These are phyloP conservation scores for Tenebrio molitor DNA, from an alignment of 1,140 invertebrate species.

Conservation along the genomic window DNA sequence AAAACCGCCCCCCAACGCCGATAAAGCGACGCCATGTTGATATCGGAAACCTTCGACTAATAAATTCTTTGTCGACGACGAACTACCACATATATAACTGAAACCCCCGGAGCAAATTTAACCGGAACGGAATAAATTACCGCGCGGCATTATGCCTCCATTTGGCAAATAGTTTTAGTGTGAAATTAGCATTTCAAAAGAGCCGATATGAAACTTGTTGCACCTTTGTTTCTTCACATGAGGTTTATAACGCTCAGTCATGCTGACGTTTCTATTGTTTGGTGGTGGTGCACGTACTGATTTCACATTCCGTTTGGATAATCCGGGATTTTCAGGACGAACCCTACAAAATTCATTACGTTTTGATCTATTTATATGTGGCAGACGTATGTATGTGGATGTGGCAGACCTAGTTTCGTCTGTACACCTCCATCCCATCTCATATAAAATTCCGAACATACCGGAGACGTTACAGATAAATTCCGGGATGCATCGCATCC, in stretches of 20 bases:
- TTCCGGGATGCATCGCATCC: constrained; percentile 18
- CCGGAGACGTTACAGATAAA: constrained; percentile 31
- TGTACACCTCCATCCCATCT: constrained; percentile 6
- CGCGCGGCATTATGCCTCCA: constrained; percentile 22
- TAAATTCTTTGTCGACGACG: constrained; percentile 31
- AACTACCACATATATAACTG: constrained; percentile 5
- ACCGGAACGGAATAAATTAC: constrained; percentile 25
- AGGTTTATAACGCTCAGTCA: constrained; percentile 11
- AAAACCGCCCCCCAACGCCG: constrained; percentile 5
- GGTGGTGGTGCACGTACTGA: constrained; percentile 15
- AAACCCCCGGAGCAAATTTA: neutral
- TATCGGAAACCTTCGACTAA: constrained; percentile 29
- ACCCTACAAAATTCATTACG: constrained; percentile 37
- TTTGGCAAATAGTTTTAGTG: constrained; percentile 30
- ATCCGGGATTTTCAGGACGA: constrained; percentile 27
- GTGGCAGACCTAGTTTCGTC: constrained; percentile 10
- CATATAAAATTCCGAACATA: constrained; percentile 31
- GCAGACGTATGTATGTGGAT: constrained; percentile 16
- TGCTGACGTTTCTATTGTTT: constrained; percentile 31
- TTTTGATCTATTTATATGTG: constrained; percentile 35
- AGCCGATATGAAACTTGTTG: constrained; percentile 35
- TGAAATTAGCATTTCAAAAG: constrained; percentile 36
- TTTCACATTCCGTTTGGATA: constrained; percentile 34
- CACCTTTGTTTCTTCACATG: constrained; percentile 33
- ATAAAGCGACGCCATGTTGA: constrained; percentile 32